Base-by-base conservation (phyloP, 2,888 invertebrate species). In the Serripes groenlandicus region DNA sequence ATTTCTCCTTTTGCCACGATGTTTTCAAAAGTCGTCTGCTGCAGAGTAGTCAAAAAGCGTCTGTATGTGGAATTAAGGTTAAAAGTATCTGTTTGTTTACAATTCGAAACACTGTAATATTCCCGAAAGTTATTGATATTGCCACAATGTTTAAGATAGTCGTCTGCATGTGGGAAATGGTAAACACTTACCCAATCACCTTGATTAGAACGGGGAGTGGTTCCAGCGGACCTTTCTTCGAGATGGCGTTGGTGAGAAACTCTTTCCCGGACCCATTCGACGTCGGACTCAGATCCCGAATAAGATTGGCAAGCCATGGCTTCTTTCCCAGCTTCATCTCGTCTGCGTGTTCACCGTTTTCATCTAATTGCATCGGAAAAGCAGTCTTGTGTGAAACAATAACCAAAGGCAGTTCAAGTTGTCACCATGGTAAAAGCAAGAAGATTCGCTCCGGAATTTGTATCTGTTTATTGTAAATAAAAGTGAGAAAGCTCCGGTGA, bases 231-330 rank as follows among this genome's bases (percentile, higher is more conserved):
- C 77, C 81, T 35, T 72, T 80, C 56, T 75, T 84, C 23, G 69
- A 75, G 5, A 62, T 69, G 30, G 75, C 71, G 54, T 68, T 78
- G 4, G 58, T 56, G 0, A 68, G 75, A 49, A 81, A 78, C n/a
- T 71, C 73, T 42, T 71, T 79, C 0, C 76, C 73, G 21, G 74
- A 35, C 1, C 84, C 81, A 21, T 70, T 60, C 7, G 85, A 75
- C 26, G 78, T 85, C 1, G 83, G 86, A 35, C 86, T 83, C 28
- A 82, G 71, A 34, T 86, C 86, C 15, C 80, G 77, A 21, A 82
- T 78, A 52, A 83, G 42, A 23, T 75, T 86, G 15, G 70, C 72
- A n/a, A 86, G 69, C 86, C 86, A 83, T 32, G 75, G 69, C 73
- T 78, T 83, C 73, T 86, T 86, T 37, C 74, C 28, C 26, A 77